Base-by-base conservation (phyloP, 2,888 invertebrate species). In the Drosophila atripex region DNA sequence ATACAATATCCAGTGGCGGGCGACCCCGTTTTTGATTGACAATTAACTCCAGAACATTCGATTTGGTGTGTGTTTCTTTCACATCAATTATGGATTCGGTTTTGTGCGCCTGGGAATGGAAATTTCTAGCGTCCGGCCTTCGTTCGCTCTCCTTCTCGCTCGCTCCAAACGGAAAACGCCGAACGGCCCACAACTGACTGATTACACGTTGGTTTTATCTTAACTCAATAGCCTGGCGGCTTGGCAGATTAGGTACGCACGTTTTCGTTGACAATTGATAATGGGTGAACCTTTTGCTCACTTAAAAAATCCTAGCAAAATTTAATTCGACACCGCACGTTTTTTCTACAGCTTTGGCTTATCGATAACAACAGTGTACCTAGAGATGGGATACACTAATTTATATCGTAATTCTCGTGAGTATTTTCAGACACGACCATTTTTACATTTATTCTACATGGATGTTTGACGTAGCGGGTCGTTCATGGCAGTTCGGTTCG, bases 61-160 rank as follows among this genome's bases (percentile, higher is more conserved):
- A 38, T 60, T 57, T 32, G 45, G 65, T 69, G 61, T 59, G 5
- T 18, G 12, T 12, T 47, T 52, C 64, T 61, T 72, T 68, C 56
- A 75, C 52, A 79, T 73, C 39, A 80, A 76, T 80, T 79, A 79
- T 85, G 58, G 41, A 86, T 86, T 77, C 53, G 28, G 41, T 25
- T 59, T 58, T 32, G 4, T 23, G 3, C 18, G 72, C 56, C 47
- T 52, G 28, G 28, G 23, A 64, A 50, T 35, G 49, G 59, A 78
- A 78, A 77, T 68, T 25, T 72, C 30, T 50, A 70, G 71, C 59
- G 70, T 70, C 58, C 65, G 65, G 65, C 69, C 57, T 69, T 66
- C 65, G 12, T 12, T 55, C 9, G n/a, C n/a, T 46, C 21, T 25
- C 46, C 25, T 12, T 32, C 64, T 68, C 30, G 47, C 47, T 65